These are phyloP conservation scores for Dasypus novemcinctus DNA, from an alignment of 2,113 vertebrate genomes.

Conservation along the genomic window DNA sequence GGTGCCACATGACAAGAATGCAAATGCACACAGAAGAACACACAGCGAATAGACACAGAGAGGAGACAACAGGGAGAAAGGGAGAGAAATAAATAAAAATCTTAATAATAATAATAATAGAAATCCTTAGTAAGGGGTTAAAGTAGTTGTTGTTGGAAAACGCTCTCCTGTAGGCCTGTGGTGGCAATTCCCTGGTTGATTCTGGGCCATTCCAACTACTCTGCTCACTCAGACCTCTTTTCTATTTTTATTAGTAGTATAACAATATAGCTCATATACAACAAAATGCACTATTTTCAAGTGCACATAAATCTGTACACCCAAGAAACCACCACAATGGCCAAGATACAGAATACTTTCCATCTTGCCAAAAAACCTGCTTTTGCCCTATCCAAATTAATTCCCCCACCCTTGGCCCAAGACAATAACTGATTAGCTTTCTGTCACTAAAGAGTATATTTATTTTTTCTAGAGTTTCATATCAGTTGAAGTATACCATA, in stretches of 20 bases:
- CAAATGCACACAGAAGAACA: no score
- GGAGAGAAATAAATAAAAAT: no score
- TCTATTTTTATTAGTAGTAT: neutral
- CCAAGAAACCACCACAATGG: neutral
- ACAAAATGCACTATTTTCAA: neutral
- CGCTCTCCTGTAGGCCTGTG: neutral
- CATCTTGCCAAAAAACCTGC: neutral
- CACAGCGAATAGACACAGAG: no score
- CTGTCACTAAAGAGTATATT: neutral
- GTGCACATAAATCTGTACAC: neutral
- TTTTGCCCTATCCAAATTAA: neutral
- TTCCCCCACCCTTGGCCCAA: neutral
- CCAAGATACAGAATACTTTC: neutral
- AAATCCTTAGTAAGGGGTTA: neutral
- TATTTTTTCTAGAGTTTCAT: neutral
- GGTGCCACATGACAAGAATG: no score
- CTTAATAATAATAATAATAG: no score
- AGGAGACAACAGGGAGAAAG: no score
- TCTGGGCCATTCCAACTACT: neutral
- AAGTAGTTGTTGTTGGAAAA: neutral
- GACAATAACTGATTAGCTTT: neutral
- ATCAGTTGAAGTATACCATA: neutral
- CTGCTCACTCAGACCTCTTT: neutral
- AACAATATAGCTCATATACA: neutral
- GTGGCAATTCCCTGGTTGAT: neutral